Conservation (phyloP, 23 tunicate species). For the Diplosoma virens region DNA sequence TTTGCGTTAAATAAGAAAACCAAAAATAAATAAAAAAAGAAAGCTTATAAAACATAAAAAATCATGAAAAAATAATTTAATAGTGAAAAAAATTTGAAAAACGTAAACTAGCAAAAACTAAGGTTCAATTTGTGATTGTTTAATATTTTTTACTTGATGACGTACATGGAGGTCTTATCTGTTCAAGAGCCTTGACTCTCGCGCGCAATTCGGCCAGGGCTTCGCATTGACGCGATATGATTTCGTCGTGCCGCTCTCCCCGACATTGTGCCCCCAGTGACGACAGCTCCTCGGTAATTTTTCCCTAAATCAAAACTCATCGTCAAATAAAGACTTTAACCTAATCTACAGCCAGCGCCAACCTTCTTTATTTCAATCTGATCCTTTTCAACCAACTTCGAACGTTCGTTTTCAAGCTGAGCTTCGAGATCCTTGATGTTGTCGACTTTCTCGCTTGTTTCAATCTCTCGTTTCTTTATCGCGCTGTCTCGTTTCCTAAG, state of each 20-base stretch:
- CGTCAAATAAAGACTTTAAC: neutral
- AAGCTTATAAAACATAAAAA: no score
- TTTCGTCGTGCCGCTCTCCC: slow-evolving; percentile 82
- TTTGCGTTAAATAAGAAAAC: neutral
- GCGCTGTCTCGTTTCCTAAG: neutral
- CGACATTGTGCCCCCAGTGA: slow-evolving; percentile 72
- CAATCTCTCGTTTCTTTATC: neutral
- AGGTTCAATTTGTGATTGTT: no score
- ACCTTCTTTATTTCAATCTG: slow-evolving; percentile 2
- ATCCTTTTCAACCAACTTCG: neutral
- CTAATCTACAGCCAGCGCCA: neutral
- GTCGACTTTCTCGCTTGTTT: neutral
- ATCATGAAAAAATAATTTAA: no score
- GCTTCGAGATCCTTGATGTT: neutral
- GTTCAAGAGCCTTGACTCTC: slow-evolving; percentile 77
- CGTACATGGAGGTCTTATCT: slow-evolving; percentile 63
- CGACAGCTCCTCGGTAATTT: slow-evolving; percentile 63
- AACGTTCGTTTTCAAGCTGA: neutral
- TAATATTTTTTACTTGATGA: no score
- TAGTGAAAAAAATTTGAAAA: no score
- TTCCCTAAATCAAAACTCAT: slow-evolving; percentile 29
- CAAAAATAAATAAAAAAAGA: neutral
- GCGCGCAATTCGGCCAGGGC: slow-evolving; percentile 87
- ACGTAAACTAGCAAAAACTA: no score
- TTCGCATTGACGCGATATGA: slow-evolving; percentile 81